Evolutionary conservation across 2,888 invertebrate species (phyloP), one percentile per base, ranked within the genome.

Genomic region (Aporophyla nigra): DNA sequence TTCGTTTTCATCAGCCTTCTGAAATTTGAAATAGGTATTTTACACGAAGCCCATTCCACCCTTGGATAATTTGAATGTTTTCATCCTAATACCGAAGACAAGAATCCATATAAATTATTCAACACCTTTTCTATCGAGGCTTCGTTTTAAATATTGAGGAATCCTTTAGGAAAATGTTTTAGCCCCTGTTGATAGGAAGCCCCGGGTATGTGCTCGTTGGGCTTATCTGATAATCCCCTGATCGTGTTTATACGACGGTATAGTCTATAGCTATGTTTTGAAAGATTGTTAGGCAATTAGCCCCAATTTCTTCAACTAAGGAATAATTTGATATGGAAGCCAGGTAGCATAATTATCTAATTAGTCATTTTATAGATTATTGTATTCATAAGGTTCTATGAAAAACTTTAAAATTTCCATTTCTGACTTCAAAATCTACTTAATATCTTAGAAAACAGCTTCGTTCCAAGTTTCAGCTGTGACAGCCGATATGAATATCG

Each of bases 181-280:
- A 54, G 24, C 66, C 80, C 67, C 54, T 61, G 71, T 61, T 73
- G 61, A 83, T 81, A 61, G 70, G 83, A 83, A 83, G 85, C 76
- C 83, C 65, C 19, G 61, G 53, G 61, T 71, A 43, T 71, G 69
- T 61, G 58, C 68, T 76, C 43, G 59, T 58, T 24, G 49, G 21
- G 76, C 40, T 84, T 76, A 83, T 84, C 71, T 62, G 12, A 68
- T 81, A 83, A 83, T 83, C 85, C 65, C 14, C 43, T 71, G 33
- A 81, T 49, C 72, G 67, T 33, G 46, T 83, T 72, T 73, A 81
- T 68, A 69, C 63, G 63, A 63, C n/a, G 14, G 53, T n/a, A 54
- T 63, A 53, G 53, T 73, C 59, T 66, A 40, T 46, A 68, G 19
- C 16, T 63, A 51, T 49, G 53, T 66, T 62, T 49, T 53, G 3